phyloP scores from a whole-genome alignment of 2,797 vertebrate species.

The Novumbra hubbsi region DNA sequence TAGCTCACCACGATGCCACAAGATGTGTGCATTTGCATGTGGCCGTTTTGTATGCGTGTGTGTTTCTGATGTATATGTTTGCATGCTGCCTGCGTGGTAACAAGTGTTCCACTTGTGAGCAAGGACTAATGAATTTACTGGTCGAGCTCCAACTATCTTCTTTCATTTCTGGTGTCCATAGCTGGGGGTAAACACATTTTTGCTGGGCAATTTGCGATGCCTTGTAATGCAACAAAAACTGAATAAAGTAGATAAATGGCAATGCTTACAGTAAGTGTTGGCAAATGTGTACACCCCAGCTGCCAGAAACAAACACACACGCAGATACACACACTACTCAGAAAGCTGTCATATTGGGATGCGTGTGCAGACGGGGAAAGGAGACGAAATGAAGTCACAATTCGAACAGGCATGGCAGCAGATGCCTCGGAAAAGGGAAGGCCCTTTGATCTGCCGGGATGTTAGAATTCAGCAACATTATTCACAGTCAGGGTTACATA shows the following conservation, averaged over 20 bases:
- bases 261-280: not conserved
- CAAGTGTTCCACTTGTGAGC: not conserved
- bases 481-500: slow-evolving; percentile 46
- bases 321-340: slow-evolving; percentile 7
- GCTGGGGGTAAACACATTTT: too few species aligned
- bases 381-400: slow-evolving; percentile 25
- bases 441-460: slow-evolving; percentile 53
- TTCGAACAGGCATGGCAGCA: slow-evolving; percentile 19
- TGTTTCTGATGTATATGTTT: slow-evolving; percentile 1
- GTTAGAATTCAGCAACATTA: slow-evolving; percentile 33
- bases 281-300: not conserved
- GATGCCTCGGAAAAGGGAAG: slow-evolving; percentile 18
- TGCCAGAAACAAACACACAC: slow-evolving; percentile 1
- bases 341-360: not conserved
- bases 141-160: not conserved
- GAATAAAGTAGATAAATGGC: not conserved
- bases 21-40: not conserved
- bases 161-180: not conserved
- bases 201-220: not conserved
- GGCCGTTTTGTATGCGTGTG: not conserved
- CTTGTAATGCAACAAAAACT: not conserved
- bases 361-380: slow-evolving; percentile 6
- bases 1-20: too few species aligned
- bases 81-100: not conserved
- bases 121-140: not conserved